Conservation (phyloP, 2,113 vertebrate species). For the Pollachius pollachius region DNA sequence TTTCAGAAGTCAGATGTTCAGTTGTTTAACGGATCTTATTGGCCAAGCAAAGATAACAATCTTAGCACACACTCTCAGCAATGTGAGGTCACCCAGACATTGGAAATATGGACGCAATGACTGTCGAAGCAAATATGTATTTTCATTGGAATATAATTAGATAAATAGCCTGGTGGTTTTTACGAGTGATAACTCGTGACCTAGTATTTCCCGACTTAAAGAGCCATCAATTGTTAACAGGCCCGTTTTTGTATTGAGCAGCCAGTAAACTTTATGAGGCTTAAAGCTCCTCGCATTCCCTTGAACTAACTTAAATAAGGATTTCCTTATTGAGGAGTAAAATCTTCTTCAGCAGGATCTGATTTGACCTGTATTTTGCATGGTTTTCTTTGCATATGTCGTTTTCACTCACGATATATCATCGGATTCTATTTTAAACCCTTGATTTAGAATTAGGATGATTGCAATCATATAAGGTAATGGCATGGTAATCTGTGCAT, state of each 20-base stretch:
- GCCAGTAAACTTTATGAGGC: not conserved
- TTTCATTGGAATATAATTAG: conserved; percentile 16
- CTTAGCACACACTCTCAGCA: too few species aligned
- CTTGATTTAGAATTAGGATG: not conserved
- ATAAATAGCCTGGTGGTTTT: conserved; percentile 42
- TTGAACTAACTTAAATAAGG: not conserved
- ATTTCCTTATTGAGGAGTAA: conserved; percentile 21
- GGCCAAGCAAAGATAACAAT: too few species aligned
- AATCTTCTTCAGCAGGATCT: conserved; percentile 21
- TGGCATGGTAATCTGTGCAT: conserved; percentile 12
- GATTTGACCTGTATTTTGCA: not conserved
- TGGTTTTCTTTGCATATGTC: not conserved
- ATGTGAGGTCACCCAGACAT: not conserved
- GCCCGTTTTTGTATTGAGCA: conserved; percentile 52
- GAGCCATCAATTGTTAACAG: conserved; percentile 41
- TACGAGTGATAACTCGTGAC: conserved; percentile 37
- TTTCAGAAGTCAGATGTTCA: too few species aligned
- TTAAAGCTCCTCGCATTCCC: conserved; percentile 16
- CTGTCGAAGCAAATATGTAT: conserved; percentile 15
- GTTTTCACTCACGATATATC: too few species aligned
- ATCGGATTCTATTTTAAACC: too few species aligned
- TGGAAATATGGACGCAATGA: not conserved
- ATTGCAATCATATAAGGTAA: not conserved
- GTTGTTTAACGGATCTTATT: too few species aligned
- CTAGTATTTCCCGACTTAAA: conserved; percentile 38